Base-by-base conservation (phyloP, 2,888 invertebrate species). In the Plagodis dolabraria region DNA sequence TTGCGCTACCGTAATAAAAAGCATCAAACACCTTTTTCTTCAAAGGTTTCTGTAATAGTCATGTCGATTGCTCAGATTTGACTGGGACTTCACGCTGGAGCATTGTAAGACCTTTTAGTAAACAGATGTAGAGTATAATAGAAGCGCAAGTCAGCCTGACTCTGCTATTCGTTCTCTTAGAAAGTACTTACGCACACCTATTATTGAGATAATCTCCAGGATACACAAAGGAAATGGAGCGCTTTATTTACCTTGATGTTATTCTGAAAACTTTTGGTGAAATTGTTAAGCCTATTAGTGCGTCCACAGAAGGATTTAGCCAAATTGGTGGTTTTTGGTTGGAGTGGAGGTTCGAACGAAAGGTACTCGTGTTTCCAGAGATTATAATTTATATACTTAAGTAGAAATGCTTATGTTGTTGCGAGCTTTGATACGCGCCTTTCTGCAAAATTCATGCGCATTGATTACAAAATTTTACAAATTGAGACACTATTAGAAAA, bases 31-130 rank as follows among this genome's bases (percentile, higher is more conserved):
- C 4, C 22, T 22, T 22, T 22, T 4, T 2, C 1, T 1, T 4
- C 1, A 22, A 22, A 22, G 22, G 22, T 22, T 22, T 22, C 22
- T 22, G 22, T 22, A 22, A 22, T 22, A 22, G 22, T 22, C 22
- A 22, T 4, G 22, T 22, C 22, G 40, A 10, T 40, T 10, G 40
- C 10, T 40, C 10, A 40, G 40, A 40, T 40, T 1, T 40, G 40
- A 5, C 40, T 40, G 10, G 36, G 10, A 40, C 1, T 10, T 40
- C 10, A 40, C 67, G 65, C 60, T 69, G 12, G 64, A 70, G 65
- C 70, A 70, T 78, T 79, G 72, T 79, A 62, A 75, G 70, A 67
- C 74, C 72, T 79, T 81, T 80, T 76, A 79, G 72, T 72, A 72
- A 78, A 74, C 75, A 79, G 73, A 73, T 71, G 72, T 68, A 63